Percentiles rank a stretch among this genome's conserved stretches.
These are phyloP conservation scores for Butorides virescens DNA, from an alignment of 2,113 vertebrate species.

Conservation along the genomic window DNA sequence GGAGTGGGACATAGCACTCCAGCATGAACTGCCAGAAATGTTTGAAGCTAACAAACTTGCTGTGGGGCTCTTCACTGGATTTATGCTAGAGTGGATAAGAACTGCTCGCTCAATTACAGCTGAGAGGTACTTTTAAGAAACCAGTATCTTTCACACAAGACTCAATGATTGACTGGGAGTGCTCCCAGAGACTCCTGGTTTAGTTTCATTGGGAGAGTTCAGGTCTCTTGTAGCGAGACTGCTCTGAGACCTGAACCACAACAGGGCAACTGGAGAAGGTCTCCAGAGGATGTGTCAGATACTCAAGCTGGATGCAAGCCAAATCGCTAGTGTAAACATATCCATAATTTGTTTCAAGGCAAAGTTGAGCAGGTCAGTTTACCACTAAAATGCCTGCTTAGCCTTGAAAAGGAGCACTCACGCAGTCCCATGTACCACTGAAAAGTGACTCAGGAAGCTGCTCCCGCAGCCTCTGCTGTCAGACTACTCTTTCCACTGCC, in stretches of 20 bases:
- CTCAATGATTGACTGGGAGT: neutral
- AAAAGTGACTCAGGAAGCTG: neutral
- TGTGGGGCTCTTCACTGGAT: neutral
- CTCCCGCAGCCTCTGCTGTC: neutral
- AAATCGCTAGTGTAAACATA: neutral
- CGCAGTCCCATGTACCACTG: rapidly evolving
- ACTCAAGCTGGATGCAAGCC: neutral
- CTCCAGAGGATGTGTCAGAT: neutral
- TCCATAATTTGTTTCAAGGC: neutral
- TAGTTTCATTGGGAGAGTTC: neutral
- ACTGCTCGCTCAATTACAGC: neutral
- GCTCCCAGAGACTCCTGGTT: neutral
- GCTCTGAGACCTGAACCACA: neutral
- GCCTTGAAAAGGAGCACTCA: neutral
- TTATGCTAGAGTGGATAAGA: neutral
- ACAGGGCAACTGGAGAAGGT: neutral
- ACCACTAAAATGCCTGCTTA: neutral
- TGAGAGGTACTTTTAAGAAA: neutral
- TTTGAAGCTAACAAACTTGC: neutral
- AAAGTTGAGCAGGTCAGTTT: neutral
- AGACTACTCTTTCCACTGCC: neutral
- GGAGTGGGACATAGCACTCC: neutral
- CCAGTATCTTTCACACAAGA: neutral
- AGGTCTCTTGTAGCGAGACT: neutral
- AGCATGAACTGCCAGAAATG: neutral